Evolutionary conservation across 2,113 vertebrate genomes (phyloP).

Genomic region (Setophaga coronata): DNA sequence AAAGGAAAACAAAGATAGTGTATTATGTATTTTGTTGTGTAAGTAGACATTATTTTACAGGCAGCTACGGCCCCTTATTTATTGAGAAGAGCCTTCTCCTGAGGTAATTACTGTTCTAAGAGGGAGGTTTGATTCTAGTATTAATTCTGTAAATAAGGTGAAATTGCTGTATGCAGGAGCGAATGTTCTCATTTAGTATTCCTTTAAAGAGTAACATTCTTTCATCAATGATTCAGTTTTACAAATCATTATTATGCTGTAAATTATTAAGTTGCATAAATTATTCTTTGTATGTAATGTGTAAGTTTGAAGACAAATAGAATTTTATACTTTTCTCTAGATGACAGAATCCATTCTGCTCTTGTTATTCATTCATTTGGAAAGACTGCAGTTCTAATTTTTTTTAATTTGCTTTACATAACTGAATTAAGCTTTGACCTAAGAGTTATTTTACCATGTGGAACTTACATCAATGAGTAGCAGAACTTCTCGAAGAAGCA

Average conservation of each 20-base stretch:
- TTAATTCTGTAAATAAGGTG: constrained; percentile 40
- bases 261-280: constrained; percentile 64
- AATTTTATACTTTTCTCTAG: background rate
- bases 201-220: constrained; percentile 16
- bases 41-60: background rate
- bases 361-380: background rate
- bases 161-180: background rate
- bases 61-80: background rate
- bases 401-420: constrained; percentile 4
- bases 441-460: background rate
- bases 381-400: background rate
- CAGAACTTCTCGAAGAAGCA: background rate
- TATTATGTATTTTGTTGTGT: background rate
- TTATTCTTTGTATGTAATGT: constrained; percentile 30
- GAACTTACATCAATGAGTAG: background rate
- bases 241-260: constrained; percentile 50
- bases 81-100: background rate
- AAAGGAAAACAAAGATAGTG: background rate
- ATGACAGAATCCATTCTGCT: background rate
- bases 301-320: background rate
- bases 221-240: constrained; percentile 58
- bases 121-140: background rate
- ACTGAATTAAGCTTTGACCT: background rate
- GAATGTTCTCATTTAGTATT: constrained; percentile 28
- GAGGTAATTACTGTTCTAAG: background rate